Base-by-base conservation (phyloP, 2,797 vertebrate genomes). In the Spea hammondii region DNA sequence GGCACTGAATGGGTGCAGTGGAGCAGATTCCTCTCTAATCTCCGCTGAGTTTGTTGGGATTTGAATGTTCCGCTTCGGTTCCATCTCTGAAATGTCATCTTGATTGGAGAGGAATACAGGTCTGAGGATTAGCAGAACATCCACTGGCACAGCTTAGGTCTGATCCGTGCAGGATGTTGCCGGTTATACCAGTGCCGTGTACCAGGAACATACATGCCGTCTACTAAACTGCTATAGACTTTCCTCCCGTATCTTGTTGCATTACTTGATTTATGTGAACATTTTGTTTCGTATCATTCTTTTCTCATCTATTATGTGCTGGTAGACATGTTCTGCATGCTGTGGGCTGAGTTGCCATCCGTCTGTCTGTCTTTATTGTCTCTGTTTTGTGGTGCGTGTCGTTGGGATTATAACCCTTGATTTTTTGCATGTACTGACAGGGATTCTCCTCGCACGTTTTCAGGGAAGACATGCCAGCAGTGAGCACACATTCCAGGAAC, bases 31-130 rank as follows among this genome's bases (percentile, higher is more conserved):
- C 73, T 75, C 67, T n/a, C 62, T 80, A 80, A 80, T 80, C 74
- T 71, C 69, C 54, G 9, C 50, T 44, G 51, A 76, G 72, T 70
- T 80, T 80, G 57, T 75, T 54, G 65, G 64, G 79, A 76, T 77
- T 81, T 81, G 54, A 72, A 77, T 81, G 74, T 81, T 81, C 85
- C 62, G 84, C 69, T 85, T 85, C 78, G 86, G 83, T 83, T 88
- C 67, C 72, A 76, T 88, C 88, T 90, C 88, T 83, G 50, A 88
- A 93, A 93, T 93, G 90, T 91, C 91, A 93, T 93, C 91, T 91
- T 92, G 92, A 92, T 93, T 90, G 90, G 85, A 85, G 85, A 84
- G 85, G 86, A 90, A 88, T 89, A 89, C 89, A 87, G 89, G 87
- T 84, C 83, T 83, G 82, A 85, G 88, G 90, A 89, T 93, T 93